Evolutionary conservation across 2,797 vertebrate genomes (phyloP), one percentile per base, ranked within the genome.

Genomic region (Tadarida brasiliensis): DNA sequence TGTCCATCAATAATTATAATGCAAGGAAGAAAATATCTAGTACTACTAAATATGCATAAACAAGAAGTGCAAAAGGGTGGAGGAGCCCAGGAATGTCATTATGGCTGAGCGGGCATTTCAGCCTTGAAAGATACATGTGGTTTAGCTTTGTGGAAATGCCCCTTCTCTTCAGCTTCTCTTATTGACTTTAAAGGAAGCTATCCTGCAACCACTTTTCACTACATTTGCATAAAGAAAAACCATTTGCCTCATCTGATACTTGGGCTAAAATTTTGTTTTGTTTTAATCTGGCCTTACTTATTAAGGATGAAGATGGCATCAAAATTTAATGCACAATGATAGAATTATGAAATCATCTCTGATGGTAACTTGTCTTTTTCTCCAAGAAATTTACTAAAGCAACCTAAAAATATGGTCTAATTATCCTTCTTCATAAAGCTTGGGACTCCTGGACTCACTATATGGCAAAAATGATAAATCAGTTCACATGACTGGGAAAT

Each of bases 281-380:
- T 83, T 81, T 92, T 70, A 71, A 89, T 8, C 22, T 77, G 35
- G 59, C 8, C 22, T 59, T 51, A 10, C 14, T 68, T 71, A 39
- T 39, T 94, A 95, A 94, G 44, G 33, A 70, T 26, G 54, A 80
- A 95, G 35, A n/a, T 39, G 49, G 7, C n/a, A 87, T 87, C 82
- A 78, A 39, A 59, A 57, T 88, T 94, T 83, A 95, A 90, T 68
- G 20, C 35, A 94, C 17, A 74, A 30, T 81, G 70, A 77, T 49
- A 56, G 7, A 84, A 47, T 51, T 90, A 89, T 20, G 15, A 51
- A 74, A 82, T 78, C 35, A 68, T 76, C 61, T 71, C 63, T 33
- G 35, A 65, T 70, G 51, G 11, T 24, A 57, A 91, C 19, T 93
- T 57, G 67, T 7, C 7, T 49, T 91, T 89, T 84, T 51, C 57